Evolutionary conservation across 2,797 vertebrate genomes (phyloP).

Genomic region (Glossophaga mutica): DNA sequence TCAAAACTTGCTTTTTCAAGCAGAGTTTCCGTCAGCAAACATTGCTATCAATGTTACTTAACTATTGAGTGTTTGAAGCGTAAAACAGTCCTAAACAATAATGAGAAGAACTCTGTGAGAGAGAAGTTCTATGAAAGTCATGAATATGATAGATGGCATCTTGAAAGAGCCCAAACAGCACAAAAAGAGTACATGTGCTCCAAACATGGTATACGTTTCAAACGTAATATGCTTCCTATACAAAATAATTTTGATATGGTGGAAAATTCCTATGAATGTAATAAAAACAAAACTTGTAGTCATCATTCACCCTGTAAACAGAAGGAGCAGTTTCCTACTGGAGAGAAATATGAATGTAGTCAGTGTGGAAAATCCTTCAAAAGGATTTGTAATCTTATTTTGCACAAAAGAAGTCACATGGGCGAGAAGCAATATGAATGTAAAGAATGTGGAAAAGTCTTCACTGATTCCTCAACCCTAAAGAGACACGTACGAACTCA

Average conservation of each 20-base stretch:
- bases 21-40: not conserved
- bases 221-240: not conserved
- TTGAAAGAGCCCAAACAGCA: not conserved
- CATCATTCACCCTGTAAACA: not conserved
- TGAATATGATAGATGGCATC: not conserved
- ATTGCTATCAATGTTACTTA: not conserved
- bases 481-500: slow-evolving; percentile 70
- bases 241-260: not conserved
- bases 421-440: slow-evolving; percentile 68
- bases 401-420: slow-evolving; percentile 65
- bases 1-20: slow-evolving; percentile 27
- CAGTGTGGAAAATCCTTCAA: slow-evolving; percentile 32
- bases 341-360: slow-evolving; percentile 24
- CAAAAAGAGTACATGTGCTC: not conserved
- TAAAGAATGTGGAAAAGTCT: slow-evolving; percentile 70
- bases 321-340: slow-evolving; percentile 1
- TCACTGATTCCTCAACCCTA: slow-evolving; percentile 69
- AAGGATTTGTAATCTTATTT: slow-evolving; percentile 35
- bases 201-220: not conserved
- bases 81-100: not conserved
- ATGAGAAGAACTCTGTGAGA: not conserved
- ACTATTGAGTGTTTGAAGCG: not conserved
- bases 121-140: not conserved
- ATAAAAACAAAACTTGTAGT: slow-evolving; percentile 4
- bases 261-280: not conserved